These are phyloP conservation scores for Danionella cerebrum DNA, from an alignment of 2,113 vertebrate species.

Conservation along the genomic window DNA sequence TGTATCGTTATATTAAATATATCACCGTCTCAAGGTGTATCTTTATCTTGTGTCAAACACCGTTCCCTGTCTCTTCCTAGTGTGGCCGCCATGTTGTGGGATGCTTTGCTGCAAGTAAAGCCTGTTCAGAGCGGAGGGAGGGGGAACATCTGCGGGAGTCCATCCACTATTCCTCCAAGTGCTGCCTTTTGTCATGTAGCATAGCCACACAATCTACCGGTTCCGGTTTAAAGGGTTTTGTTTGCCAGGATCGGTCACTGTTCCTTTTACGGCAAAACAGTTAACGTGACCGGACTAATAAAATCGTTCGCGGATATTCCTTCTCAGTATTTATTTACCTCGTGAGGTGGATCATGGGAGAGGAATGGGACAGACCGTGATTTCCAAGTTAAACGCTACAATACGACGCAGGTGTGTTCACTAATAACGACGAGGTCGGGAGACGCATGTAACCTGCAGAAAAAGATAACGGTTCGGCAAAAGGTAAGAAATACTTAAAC, in stretches of 20 bases:
- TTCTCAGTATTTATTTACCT: not conserved
- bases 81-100: conserved; percentile 41
- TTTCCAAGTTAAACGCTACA: not conserved
- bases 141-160: conserved; percentile 29
- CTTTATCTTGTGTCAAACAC: not conserved
- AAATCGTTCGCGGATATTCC: conserved; percentile 3
- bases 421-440: conserved; percentile 20
- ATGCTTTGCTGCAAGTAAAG: conserved; percentile 26
- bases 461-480: conserved; percentile 40
- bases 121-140: conserved; percentile 20
- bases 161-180: conserved; percentile 20
- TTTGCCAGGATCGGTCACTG: conserved; percentile 6
- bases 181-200: conserved; percentile 37
- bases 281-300: conserved; percentile 30
- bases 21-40: not conserved
- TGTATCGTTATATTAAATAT: not conserved
- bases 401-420: conserved; percentile 20
- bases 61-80: not conserved
- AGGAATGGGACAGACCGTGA: conserved; percentile 54
- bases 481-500: conserved; percentile 19
- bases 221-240: conserved; percentile 41
- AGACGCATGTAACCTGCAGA: conserved; percentile 57
- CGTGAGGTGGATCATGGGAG: conserved; percentile 14
- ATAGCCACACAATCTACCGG: conserved; percentile 37
- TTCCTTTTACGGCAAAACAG: not conserved